Conservation (phyloP, 2,797 vertebrate genomes). For the Channa striata region DNA sequence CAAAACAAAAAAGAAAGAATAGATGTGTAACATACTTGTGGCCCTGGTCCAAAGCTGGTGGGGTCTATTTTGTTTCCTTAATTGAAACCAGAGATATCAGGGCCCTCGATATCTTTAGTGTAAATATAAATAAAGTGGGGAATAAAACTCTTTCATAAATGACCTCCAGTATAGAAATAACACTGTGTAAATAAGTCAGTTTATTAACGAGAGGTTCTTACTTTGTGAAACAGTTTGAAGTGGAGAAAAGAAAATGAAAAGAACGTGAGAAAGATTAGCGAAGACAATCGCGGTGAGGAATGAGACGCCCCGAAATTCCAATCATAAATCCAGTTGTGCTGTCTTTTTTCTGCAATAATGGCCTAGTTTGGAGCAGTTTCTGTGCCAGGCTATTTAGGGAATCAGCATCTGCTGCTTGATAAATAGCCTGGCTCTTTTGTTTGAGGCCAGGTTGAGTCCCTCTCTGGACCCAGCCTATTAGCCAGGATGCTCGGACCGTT, state of each 20-base stretch:
- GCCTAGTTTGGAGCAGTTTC: slow-evolving; percentile 86
- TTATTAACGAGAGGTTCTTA: slow-evolving; percentile 23
- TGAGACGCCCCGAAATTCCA: slow-evolving; percentile 62
- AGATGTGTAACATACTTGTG: slow-evolving; percentile 90
- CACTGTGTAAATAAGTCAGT: slow-evolving; percentile 63
- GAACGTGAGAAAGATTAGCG: slow-evolving; percentile 29
- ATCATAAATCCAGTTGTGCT: slow-evolving; percentile 75
- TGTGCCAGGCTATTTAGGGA: slow-evolving; percentile 88
- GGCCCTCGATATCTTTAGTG: slow-evolving; percentile 81
- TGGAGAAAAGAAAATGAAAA: slow-evolving; percentile 23
- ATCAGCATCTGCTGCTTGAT: slow-evolving; percentile 87
- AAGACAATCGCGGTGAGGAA: slow-evolving; percentile 41
- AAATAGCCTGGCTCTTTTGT: slow-evolving; percentile 85
- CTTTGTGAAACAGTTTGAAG: slow-evolving; percentile 33
- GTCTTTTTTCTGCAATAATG: slow-evolving; percentile 79
- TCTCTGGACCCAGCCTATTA: slow-evolving; percentile 71
- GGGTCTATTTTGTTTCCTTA: slow-evolving; percentile 85
- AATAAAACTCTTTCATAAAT: slow-evolving; percentile 67
- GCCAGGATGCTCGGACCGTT: slow-evolving; percentile 64
- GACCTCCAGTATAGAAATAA: slow-evolving; percentile 64
- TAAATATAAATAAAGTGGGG: slow-evolving; percentile 81
- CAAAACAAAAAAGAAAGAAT: slow-evolving; percentile 87
- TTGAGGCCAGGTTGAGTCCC: slow-evolving; percentile 84
- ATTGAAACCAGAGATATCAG: slow-evolving; percentile 90
- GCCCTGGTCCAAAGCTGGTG: slow-evolving; percentile 83